Evolutionary conservation across 2,797 vertebrate genomes (phyloP), one percentile per base, ranked within the genome.

Genomic region (Paguma larvata): DNA sequence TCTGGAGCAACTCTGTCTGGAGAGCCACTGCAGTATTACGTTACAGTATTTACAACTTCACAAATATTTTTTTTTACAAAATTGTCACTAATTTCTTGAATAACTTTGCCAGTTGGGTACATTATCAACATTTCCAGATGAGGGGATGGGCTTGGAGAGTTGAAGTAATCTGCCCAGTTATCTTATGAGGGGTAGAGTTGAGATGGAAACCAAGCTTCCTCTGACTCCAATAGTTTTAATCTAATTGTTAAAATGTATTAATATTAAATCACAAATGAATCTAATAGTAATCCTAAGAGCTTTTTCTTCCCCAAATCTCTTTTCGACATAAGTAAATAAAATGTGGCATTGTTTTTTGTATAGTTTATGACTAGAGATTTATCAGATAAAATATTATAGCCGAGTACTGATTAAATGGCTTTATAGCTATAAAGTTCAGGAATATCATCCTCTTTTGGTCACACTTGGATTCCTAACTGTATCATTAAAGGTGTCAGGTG

Each of bases 241-340:
- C 25, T 89, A 78, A 48, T 85, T 77, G 59, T 94, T 92, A 92
- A 96, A 53, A 93, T 85, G 15, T 53, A 53, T 95, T 85, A 75
- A 38, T 91, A 41, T 38, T 91, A 73, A 75, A 27, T 94, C 70
- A 82, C 32, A 56, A 93, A 46, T 92, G 96, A 95, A 91, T 88
- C 65, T 89, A 27, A 62, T 92, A 53, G 12, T 88, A 92, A 68
- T 77, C 84, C 51, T 75, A 48, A 96, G 72, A 90, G 53, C 34
- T 44, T 80, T 83, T 72, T 77, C 13, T 80, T 82, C 38, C 38
- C 25, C 23, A 56, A 53, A 65, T 46, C 41, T 92, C 30, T 94
- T 94, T 67, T 94, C 94, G 30, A 88, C 38, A 25, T 90, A 80
- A 53, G 8, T 89, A 94, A 89, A 67, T 65, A 59, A 53, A 73